Evolutionary conservation across 2,113 vertebrate genomes (phyloP), one percentile per base, ranked within the genome.

Genomic region (Plotosus lineatus): DNA sequence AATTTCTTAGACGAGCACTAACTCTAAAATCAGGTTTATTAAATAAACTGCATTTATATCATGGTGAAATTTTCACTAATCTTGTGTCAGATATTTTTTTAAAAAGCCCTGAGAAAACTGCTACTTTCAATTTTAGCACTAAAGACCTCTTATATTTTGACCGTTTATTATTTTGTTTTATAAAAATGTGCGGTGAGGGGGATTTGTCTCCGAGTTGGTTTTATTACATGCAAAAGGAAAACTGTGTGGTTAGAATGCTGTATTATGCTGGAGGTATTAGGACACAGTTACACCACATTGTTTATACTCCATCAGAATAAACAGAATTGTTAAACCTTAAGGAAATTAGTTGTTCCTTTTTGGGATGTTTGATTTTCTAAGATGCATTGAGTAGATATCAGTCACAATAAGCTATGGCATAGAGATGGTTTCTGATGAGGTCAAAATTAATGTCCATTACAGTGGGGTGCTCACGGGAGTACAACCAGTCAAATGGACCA

Each of bases 201-300:
- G 26, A 60, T n/a, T 9, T 28, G n/a, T 11, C 10, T 58, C 10
- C 5, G 10, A 14, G 55, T 28, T 11, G 10, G 3, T 14, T 61
- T 31, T 31, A 33, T 63, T 23, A 11, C 8, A 23, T 40, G 21
- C 36, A 4, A n/a, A 12, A 40, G 63, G 21, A n/a, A 23, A 0
- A 0, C 19, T 66, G 36, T 40, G 36, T 66, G 21, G 11, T 44
- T 38, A 69, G 65, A 26, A 26, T 7, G 65, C 14, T 69, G 40
- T 44, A 8, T 71, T 28, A 31, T 71, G 69, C 44, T 72, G 69
- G 7, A 31, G 46, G 69, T 31, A 72, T 72, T 28, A 50, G 69
- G 69, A 72, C 44, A 48, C 50, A 6, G 15, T 51, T 36, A 33
- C 6, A 72, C 33, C 44, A 72, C 26, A 72, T 28, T 46, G 15